Evolutionary conservation across 2,888 invertebrate genomes (phyloP).

Genomic region (Eumerus sabulonum): DNA sequence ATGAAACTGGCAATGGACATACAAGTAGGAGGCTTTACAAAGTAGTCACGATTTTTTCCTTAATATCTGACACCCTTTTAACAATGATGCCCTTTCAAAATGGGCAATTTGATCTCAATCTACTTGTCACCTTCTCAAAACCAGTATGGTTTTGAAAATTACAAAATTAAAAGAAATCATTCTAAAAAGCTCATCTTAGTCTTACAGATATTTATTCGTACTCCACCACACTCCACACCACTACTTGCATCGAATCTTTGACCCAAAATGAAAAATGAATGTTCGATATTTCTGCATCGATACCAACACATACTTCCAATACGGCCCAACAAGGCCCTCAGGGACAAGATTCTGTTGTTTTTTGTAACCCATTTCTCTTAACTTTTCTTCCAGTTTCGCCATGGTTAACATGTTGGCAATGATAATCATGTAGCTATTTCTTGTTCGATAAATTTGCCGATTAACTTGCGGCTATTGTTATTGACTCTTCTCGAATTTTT

Average conservation of each 20-base stretch:
- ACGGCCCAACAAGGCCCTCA: constrained; percentile 4
- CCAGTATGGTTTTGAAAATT: no score
- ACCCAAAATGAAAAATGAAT: constrained; percentile 16
- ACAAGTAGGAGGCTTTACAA: no score
- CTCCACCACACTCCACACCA: no score
- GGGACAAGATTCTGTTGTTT: constrained; percentile 15
- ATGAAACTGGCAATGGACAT: no score
- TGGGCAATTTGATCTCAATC: no score
- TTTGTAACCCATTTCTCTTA: constrained; percentile 7
- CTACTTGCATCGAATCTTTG: constrained; percentile 5
- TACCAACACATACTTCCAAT: neutral
- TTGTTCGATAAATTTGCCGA: constrained; percentile 11
- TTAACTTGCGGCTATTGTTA: constrained; percentile 15
- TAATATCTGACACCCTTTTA: no score
- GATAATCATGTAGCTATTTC: neutral
- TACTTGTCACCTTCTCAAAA: no score
- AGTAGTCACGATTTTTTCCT: no score
- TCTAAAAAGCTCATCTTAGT: no score
- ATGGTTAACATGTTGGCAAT: neutral
- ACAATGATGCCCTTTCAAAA: no score
- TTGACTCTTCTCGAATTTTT: neutral
- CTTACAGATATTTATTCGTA: constrained; percentile 1
- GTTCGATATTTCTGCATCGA: constrained; percentile 15
- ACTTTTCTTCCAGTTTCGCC: constrained; percentile 6
- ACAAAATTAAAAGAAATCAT: no score